These are phyloP conservation scores for Drosophila melanica DNA, from an alignment of 1,140 invertebrate genomes.

Conservation along the genomic window DNA sequence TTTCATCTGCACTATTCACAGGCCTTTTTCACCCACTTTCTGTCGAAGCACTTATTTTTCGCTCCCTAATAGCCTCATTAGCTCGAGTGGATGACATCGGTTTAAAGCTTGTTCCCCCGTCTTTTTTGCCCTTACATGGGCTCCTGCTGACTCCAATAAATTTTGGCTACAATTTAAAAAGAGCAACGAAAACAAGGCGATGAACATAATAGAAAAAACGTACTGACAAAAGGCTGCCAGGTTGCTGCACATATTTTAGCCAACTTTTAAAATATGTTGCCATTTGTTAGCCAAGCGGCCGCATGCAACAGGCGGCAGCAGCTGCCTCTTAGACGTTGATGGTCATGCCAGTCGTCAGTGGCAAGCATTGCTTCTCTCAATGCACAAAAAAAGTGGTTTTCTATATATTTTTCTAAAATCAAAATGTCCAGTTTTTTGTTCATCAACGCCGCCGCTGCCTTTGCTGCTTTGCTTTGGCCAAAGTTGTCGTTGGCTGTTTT, in stretches of 20 bases:
- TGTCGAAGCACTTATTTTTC: conserved; percentile 1
- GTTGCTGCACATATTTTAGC: conserved; percentile 67
- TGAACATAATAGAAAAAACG: conserved; percentile 6
- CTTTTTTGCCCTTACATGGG: conserved; percentile 8
- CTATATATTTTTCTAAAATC: conserved; percentile 83
- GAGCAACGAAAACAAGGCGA: conserved; percentile 6
- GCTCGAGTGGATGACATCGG: conserved; percentile 6
- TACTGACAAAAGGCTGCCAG: conserved; percentile 27
- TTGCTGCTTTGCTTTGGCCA: conserved; percentile 61
- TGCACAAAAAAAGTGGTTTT: conserved; percentile 75
- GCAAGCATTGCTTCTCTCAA: too few relatives aligned
- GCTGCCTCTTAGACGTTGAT: conserved; percentile 59
- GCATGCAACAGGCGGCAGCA: conserved; percentile 53
- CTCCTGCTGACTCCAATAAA: conserved; percentile 50
- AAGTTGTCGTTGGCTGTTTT: conserved; percentile 63
- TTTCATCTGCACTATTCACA: background rate
- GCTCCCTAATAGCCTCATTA: conserved; percentile 11
- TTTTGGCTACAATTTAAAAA: conserved; percentile 48
- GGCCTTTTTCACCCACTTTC: background rate
- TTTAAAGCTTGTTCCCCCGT: background rate
- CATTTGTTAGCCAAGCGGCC: conserved; percentile 39
- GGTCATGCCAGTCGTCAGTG: conserved; percentile 57
- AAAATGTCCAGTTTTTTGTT: conserved; percentile 81
- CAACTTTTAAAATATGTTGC: conserved; percentile 65
- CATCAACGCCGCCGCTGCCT: conserved; percentile 66